Conservation (phyloP, 2,113 vertebrate genomes). For the Pelobates fuscus region DNA sequence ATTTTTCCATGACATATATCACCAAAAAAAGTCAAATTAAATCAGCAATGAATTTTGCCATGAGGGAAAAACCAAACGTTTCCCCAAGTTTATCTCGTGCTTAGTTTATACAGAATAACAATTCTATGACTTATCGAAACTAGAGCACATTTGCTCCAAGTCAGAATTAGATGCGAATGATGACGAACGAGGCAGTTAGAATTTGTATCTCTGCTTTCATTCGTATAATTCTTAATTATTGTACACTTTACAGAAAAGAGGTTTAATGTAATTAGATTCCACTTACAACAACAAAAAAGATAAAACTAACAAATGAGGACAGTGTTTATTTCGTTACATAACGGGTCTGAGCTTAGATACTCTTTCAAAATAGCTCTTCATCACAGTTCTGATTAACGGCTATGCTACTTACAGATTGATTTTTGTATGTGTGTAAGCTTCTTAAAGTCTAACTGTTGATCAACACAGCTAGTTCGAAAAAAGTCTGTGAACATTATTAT, state of each 20-base stretch:
- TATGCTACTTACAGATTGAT: conserved; percentile 17
- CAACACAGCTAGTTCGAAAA: not conserved
- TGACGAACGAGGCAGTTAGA: too few species aligned
- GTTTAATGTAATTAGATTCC: conserved; percentile 33
- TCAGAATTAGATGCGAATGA: too few species aligned
- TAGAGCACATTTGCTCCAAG: not conserved
- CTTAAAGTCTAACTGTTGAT: not conserved
- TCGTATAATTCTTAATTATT: conserved; percentile 13
- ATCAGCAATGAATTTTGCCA: too few species aligned
- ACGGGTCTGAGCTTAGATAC: not conserved
- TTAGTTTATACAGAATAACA: not conserved
- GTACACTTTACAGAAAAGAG: conserved; percentile 1
- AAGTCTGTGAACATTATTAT: conserved; percentile 18
- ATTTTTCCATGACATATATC: too few species aligned
- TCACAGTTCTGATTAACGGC: conserved; percentile 6
- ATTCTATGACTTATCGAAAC: too few species aligned
- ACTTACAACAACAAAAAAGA: not conserved
- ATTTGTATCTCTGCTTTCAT: not conserved
- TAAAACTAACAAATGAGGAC: conserved; percentile 5
- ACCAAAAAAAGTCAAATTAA: too few species aligned
- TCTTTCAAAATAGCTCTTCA: conserved; percentile 1
- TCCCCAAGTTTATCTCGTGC: too few species aligned
- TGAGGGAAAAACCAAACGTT: too few species aligned
- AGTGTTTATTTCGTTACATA: conserved; percentile 19
- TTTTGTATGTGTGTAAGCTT: conserved; percentile 1